Evolutionary conservation across 2,888 invertebrate species (phyloP), one percentile per base, ranked within the genome.

Genomic region (Machimus atricapillus): DNA sequence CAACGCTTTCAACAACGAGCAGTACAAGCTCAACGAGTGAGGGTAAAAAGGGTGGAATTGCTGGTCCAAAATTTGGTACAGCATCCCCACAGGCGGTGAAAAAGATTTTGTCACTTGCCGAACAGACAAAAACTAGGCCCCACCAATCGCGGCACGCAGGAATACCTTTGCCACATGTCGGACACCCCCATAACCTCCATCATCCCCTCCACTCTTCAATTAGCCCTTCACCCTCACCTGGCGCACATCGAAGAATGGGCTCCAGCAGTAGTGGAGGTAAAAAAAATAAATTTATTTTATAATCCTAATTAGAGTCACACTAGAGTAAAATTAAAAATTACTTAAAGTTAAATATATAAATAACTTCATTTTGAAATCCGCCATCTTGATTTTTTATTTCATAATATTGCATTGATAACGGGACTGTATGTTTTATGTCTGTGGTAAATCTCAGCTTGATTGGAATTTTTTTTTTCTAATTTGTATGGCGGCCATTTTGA

Each of bases 71-170:
- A 91, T 96, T 96, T 90, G 96, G 94, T 90, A 92, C 98, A 66
- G 98, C 98, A 66, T 98, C 98, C 16, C 99, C 99, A 27, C 98
- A 99, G 93, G 98, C 99, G 9, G 98, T 99, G 23, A 95, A 98
- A 90, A 99, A 99, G 92, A 95, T 99, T 91, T 94, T 99, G 89
- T 96, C 98, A 8, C 94, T 99, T 43, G 97, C 97, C 14, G 97
- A 97, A 91, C 96, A 96, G 16, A 96, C 95, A 85, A 98, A 98
- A 93, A 97, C 97, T 12, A 94, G 97, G 86, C 97, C 97, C 7
- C 97, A 97, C 91, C 97, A 97, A 91, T 97, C 98, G 0, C 94
- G 97, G 83, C 95, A 95, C 90, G 92, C 93, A n/a, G 92, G 92
- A 66, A 91, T 92, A 56, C 92, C 96, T 5, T 95, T 96, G 56